These are phyloP conservation scores for Trachythela sp. DNA, from an alignment of 64 coral and sea anemone genomes.

Conservation along the genomic window DNA sequence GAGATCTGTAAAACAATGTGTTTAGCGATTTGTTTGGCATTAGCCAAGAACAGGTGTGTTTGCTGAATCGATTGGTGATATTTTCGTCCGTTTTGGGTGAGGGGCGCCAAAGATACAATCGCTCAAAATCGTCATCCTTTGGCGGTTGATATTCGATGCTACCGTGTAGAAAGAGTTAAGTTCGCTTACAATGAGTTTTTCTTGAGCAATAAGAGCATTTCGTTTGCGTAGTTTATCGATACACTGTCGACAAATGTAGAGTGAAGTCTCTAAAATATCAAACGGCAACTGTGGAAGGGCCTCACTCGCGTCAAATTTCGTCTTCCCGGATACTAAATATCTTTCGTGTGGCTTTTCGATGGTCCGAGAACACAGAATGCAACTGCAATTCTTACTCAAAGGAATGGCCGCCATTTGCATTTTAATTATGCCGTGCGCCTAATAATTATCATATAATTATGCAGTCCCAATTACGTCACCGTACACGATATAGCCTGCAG, in stretches of 20 bases:
- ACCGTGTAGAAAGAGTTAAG: no score
- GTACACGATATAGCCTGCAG: not conserved
- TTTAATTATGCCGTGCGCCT: not conserved
- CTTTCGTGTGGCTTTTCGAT: not conserved
- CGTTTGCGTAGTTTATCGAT: not conserved
- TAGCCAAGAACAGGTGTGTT: no score
- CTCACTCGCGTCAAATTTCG: slow-evolving; percentile 10
- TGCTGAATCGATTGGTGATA: no score
- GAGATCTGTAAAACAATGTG: no score
- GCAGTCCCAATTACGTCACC: not conserved
- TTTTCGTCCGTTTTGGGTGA: no score
- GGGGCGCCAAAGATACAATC: no score
- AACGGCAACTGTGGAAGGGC: not conserved
- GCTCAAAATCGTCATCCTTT: no score
- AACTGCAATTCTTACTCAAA: not conserved
- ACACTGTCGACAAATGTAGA: slow-evolving; percentile 23
- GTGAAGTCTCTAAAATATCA: not conserved
- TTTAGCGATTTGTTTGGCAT: no score
- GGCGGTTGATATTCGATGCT: no score
- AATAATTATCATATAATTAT: not conserved
- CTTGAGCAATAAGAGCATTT: not conserved
- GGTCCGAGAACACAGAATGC: not conserved
- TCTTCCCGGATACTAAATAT: not conserved
- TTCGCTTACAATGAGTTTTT: not conserved
- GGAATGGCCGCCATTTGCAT: slow-evolving; percentile 8